A percentile compares a stretch with the other conserved stretches of the same genome.
Evolutionary conservation across 2,888 invertebrate genomes (phyloP).

Genomic region (Ormyrus labotus): DNA sequence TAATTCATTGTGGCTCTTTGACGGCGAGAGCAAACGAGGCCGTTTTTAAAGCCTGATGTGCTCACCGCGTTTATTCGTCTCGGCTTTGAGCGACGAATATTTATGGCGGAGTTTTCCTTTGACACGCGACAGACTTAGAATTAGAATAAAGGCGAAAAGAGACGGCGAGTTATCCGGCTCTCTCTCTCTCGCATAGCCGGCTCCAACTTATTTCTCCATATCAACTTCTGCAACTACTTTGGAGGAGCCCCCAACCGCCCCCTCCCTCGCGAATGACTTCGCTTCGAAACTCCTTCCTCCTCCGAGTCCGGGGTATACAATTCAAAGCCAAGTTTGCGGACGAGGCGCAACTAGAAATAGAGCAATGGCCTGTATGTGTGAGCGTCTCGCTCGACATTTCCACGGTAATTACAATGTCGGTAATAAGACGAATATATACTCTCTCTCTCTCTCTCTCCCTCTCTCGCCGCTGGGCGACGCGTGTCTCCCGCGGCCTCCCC

Average conservation of each 20-base stretch:
- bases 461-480: neutral
- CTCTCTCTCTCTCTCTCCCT: neutral
- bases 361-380: slow-evolving; percentile 3
- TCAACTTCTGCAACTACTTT: slow-evolving; percentile 40
- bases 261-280: slow-evolving; percentile 50
- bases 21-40: slow-evolving; percentile 9
- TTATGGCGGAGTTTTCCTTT: slow-evolving; percentile 33
- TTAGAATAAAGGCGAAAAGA: neutral
- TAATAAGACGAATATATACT: slow-evolving; percentile 47
- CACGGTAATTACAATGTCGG: slow-evolving; percentile 53
- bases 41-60: slow-evolving; percentile 13
- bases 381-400: slow-evolving; percentile 24
- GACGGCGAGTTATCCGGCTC: neutral
- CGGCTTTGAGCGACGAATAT: slow-evolving; percentile 36
- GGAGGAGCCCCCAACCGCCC: neutral
- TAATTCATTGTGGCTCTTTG: too few relatives aligned
- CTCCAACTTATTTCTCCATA: slow-evolving; percentile 30
- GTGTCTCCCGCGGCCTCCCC: slow-evolving; percentile 2
- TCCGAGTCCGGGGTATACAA: slow-evolving; percentile 27
- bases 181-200: neutral
- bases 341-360: slow-evolving; percentile 13
- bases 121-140: neutral
- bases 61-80: slow-evolving; percentile 16
- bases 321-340: slow-evolving; percentile 47
- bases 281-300: slow-evolving; percentile 46